Evolutionary conservation across 2,113 vertebrate genomes (phyloP).

Genomic region (Cyprinodon tularosa): DNA sequence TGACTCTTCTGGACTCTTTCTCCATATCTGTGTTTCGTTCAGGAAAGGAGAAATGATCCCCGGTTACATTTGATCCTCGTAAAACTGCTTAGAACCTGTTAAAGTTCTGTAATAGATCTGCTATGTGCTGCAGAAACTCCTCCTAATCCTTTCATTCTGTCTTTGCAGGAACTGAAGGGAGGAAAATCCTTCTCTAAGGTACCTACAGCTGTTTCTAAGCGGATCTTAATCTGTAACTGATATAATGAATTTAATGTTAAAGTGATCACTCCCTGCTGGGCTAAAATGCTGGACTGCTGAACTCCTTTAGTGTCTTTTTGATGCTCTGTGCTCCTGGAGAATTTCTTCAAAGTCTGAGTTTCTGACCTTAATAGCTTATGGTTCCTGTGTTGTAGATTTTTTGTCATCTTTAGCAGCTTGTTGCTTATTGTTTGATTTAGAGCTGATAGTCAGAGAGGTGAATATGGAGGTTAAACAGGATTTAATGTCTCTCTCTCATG

Average conservation of each 20-base stretch:
- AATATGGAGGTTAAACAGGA: neutral
- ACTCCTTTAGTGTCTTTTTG: no score
- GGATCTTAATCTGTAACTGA: neutral
- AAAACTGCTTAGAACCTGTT: no score
- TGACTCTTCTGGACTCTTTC: no score
- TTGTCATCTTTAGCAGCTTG: neutral
- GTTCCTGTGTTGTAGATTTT: neutral
- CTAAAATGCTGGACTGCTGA: neutral
- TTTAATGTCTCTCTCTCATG: conserved; percentile 7
- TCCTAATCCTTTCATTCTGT: neutral
- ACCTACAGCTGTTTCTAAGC: neutral
- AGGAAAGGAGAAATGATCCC: neutral
- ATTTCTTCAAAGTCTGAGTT: neutral
- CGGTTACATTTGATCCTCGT: no score
- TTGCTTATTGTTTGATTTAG: neutral
- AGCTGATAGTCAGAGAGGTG: neutral
- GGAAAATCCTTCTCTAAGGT: conserved; percentile 70
- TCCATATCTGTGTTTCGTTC: no score
- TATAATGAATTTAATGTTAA: neutral
- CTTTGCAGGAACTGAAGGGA: conserved; percentile 69
- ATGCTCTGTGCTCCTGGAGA: neutral
- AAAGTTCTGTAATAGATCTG: no score
- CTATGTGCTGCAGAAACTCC: neutral
- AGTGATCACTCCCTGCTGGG: neutral
- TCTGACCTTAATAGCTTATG: neutral